Evolutionary conservation across 2,797 vertebrate genomes (phyloP).

Genomic region (Tauraco hartlaubi): DNA sequence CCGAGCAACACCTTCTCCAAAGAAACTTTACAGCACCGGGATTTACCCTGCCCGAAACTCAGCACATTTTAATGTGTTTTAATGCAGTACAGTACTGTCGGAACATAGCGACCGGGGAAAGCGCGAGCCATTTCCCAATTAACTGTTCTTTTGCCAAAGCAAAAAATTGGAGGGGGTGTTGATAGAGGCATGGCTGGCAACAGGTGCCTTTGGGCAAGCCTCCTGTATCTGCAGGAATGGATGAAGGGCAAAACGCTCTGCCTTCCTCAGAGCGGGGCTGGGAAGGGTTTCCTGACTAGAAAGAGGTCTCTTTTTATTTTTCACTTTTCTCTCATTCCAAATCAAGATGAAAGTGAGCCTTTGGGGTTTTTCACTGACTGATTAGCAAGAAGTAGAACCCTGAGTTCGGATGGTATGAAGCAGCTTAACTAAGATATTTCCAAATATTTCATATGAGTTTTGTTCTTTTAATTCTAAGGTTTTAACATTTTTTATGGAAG

Average conservation of each 20-base stretch:
- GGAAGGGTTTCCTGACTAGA: not conserved
- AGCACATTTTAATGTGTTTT: not conserved
- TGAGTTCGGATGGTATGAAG: not conserved
- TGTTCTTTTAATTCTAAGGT: not conserved
- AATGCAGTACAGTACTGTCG: not conserved
- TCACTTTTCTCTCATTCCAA: not conserved
- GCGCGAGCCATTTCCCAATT: not conserved
- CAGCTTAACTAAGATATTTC: not conserved
- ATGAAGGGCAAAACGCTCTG: rapidly evolving
- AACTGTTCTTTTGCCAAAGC: not conserved
- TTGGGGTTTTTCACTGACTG: not conserved
- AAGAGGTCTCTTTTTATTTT: not conserved
- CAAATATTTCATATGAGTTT: not conserved
- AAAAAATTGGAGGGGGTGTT: not conserved
- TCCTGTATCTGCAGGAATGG: not conserved
- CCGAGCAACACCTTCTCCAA: not conserved
- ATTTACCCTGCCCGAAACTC: not conserved
- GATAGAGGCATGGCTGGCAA: not conserved
- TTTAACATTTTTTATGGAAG: not conserved
- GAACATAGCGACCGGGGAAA: not conserved
- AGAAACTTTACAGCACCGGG: rapidly evolving
- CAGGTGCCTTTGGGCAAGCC: not conserved
- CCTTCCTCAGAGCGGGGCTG: rapidly evolving
- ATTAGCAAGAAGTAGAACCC: not conserved
- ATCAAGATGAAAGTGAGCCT: not conserved